Evolutionary conservation across 2,797 vertebrate species (phyloP), one percentile per base, ranked within the genome.

Genomic region (Varecia variegata): DNA sequence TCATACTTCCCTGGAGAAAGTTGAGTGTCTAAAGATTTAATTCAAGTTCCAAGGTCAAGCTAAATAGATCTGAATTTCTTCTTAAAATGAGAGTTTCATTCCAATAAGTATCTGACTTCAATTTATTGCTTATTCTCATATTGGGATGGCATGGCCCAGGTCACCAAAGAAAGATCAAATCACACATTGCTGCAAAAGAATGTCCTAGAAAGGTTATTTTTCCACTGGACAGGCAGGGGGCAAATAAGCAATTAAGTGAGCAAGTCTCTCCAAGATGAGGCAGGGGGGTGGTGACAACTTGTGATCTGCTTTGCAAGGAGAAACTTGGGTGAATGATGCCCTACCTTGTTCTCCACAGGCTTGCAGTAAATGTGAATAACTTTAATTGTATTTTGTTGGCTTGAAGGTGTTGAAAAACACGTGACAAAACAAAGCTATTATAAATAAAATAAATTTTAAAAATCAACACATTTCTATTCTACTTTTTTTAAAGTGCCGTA

Each of bases 11-110:
- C 98, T 96, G 3, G 97, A 98, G 98, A 98, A 98, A 99, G 98
- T 98, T 98, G 98, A 98, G 97, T 98, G 98, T 99, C 98, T 98
- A 98, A 98, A 98, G 98, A 98, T 98, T 98, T 98, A 98, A 99
- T 99, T 99, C 98, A 98, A 98, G 98, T 98, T 99, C 98, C 98
- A 98, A 99, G 98, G 98, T 99, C 98, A 98, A 98, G 98, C 97
- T 98, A 98, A 98, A 98, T 98, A 98, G 98, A 98, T 98, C 98
- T 98, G 98, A 98, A 98, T 98, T 98, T 98, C 98, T 98, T 95
- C 98, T 98, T 98, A 98, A 98, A 98, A 98, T 98, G 98, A 97
- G 98, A 98, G 98, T 98, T 98, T 98, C 98, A 99, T 99, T 98
- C 98, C 98, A 98, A 98, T 98, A 98, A 98, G 98, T 98, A 98